Evolutionary conservation across 2,113 vertebrate species (phyloP).

Genomic region (Rhabdornis inornatus): DNA sequence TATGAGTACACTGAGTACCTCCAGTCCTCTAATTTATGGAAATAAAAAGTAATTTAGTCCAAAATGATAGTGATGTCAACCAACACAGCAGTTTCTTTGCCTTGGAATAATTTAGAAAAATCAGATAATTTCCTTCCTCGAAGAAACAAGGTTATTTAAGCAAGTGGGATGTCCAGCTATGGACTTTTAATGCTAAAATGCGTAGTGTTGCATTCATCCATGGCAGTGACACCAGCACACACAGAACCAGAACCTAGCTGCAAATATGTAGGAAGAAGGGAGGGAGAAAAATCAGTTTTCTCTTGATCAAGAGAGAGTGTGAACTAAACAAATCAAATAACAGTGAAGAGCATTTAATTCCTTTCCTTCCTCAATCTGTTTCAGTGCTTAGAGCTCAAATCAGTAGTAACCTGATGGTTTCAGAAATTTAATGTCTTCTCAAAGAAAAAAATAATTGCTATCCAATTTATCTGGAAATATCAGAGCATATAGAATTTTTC

Average conservation of each 20-base stretch:
- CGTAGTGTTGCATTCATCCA: not conserved
- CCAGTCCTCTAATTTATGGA: not conserved
- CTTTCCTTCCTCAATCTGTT: not conserved
- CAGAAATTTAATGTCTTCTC: not conserved
- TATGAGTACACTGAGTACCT: not conserved
- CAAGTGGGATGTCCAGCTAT: not conserved
- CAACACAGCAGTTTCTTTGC: not conserved
- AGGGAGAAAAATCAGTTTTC: not conserved
- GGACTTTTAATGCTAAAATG: not conserved
- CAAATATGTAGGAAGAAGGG: not conserved
- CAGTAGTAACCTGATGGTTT: not conserved
- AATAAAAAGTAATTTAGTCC: not conserved
- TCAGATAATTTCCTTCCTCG: not conserved
- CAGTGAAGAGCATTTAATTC: not conserved
- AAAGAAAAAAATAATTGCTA: not conserved
- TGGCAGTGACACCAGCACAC: not conserved
- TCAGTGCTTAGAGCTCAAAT: not conserved
- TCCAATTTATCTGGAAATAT: not conserved
- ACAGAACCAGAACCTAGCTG: not conserved
- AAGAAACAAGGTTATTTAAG: not conserved
- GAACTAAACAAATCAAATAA: not conserved
- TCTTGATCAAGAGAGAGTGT: not conserved
- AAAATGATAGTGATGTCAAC: not conserved
- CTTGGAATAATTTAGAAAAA: not conserved
- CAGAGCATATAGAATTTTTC: not conserved